Conservation (phyloP, 2,888 invertebrate genomes). For the Epirrita christyi region DNA sequence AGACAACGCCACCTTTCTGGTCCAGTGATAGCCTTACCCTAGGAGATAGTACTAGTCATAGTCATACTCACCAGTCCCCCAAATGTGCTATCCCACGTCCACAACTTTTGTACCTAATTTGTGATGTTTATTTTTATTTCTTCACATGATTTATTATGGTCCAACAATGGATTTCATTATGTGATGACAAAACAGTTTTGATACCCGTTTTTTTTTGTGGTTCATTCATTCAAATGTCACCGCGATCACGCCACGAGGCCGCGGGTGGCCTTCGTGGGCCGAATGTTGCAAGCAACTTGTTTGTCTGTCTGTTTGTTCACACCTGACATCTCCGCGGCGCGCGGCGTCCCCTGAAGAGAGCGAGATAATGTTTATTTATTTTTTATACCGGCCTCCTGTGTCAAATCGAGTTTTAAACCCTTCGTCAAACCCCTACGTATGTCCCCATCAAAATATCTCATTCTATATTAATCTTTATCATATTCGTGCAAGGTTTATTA, state of each 20-base stretch:
- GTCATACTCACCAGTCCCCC: too few species aligned
- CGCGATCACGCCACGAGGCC: slow-evolving; percentile 27
- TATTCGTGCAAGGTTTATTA: slow-evolving; percentile 17
- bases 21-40: too few species aligned
- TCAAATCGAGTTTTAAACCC: slow-evolving; percentile 49
- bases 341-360: slow-evolving; percentile 31
- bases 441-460: slow-evolving; percentile 12
- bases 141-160: slow-evolving; percentile 25
- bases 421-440: slow-evolving; percentile 34
- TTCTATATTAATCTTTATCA: slow-evolving; percentile 16
- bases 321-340: slow-evolving; percentile 30
- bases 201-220: slow-evolving; percentile 32
- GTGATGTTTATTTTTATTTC: slow-evolving; percentile 27
- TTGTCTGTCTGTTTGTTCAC: slow-evolving; percentile 45
- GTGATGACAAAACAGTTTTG: slow-evolving; percentile 39
- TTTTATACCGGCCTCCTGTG: slow-evolving; percentile 42
- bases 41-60: too few species aligned
- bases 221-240: slow-evolving; percentile 36
- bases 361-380: slow-evolving; percentile 46
- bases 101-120: slow-evolving; percentile 9
- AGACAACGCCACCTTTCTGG: too few species aligned
- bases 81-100: too few species aligned
- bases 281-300: slow-evolving; percentile 47
- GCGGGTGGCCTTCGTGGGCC: slow-evolving; percentile 37
- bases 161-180: slow-evolving; percentile 24